Conservation (phyloP, 2,888 invertebrate genomes). For the Steinernema hermaphroditum region DNA sequence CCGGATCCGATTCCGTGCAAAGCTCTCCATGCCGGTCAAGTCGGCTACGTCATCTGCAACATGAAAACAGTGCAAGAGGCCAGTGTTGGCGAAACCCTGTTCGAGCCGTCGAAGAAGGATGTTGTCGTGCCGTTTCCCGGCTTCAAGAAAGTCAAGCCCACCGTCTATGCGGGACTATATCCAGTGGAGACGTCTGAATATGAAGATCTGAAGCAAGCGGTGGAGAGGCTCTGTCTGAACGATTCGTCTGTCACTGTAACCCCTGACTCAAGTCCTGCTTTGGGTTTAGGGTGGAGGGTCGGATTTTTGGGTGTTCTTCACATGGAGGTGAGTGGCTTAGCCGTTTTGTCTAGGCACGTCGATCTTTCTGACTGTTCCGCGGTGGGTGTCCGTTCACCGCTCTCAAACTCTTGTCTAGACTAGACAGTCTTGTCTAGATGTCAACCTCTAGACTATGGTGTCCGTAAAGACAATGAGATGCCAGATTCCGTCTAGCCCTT, state of each 20-base stretch:
- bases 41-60: conserved; percentile 83
- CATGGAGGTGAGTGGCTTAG: conserved; percentile 69
- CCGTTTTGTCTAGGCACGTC: too few relatives aligned
- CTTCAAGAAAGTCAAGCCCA: conserved; percentile 77
- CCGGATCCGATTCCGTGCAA: conserved; percentile 71
- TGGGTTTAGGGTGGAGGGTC: conserved; percentile 70
- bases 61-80: conserved; percentile 73
- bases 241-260: conserved; percentile 86
- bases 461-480: too few relatives aligned
- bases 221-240: conserved; percentile 88
- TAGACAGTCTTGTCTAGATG: too few relatives aligned
- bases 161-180: conserved; percentile 85
- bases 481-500: too few relatives aligned
- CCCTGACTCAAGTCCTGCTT: conserved; percentile 73
- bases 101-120: conserved; percentile 71
- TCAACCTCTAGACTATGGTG: too few relatives aligned
- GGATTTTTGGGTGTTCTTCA: conserved; percentile 69
- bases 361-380: conserved; percentile 32
- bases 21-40: conserved; percentile 79
- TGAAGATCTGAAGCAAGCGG: conserved; percentile 74
- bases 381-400: too few relatives aligned
- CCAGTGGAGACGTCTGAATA: conserved; percentile 76
- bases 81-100: conserved; percentile 61
- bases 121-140: conserved; percentile 73
- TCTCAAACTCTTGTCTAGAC: too few relatives aligned